Percentiles rank a stretch among this genome's conserved stretches.
Evolutionary conservation across 2,888 invertebrate genomes (phyloP).

Genomic region (Drosophila prostipennis): DNA sequence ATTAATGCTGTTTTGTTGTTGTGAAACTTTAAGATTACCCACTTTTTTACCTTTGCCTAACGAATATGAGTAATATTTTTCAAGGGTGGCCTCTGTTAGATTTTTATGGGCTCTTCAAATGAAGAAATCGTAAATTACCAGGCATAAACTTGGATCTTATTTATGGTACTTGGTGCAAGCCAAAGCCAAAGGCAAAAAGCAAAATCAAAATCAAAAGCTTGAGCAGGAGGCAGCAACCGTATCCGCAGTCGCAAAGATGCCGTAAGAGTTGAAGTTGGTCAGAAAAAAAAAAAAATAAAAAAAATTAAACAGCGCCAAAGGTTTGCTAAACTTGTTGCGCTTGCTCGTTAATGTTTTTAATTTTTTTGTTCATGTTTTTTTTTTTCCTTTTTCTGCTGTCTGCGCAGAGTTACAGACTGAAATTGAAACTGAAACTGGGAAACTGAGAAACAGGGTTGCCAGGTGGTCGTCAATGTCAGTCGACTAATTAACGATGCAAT

Average conservation of each 20-base stretch:
- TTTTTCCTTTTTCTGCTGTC: conserved; percentile 26
- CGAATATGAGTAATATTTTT: conserved; percentile 4
- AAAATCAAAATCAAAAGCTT: conserved; percentile 45
- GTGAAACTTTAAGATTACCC: background rate
- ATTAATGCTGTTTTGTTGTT: background rate
- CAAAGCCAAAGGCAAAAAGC: conserved; percentile 38
- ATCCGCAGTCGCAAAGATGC: conserved; percentile 49
- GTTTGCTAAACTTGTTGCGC: conserved; percentile 72
- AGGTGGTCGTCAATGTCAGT: conserved; percentile 43
- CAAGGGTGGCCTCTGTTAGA: conserved; percentile 14
- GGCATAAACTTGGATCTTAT: conserved; percentile 27
- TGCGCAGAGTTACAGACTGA: conserved; percentile 34
- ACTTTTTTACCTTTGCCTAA: background rate
- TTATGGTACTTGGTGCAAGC: conserved; percentile 70
- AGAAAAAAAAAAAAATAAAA: conserved; percentile 40
- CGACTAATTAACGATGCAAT: conserved; percentile 28
- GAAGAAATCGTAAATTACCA: conserved; percentile 31
- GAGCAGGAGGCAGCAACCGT: conserved; percentile 38
- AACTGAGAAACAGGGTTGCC: conserved; percentile 61
- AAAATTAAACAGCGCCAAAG: conserved; percentile 36
- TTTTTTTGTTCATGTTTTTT: conserved; percentile 4
- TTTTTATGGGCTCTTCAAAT: conserved; percentile 5
- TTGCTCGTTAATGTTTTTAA: conserved; percentile 38
- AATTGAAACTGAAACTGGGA: conserved; percentile 40
- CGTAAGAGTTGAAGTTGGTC: conserved; percentile 76